Evolutionary conservation across 2,113 vertebrate genomes (phyloP).

Genomic region (Hylia prasina): DNA sequence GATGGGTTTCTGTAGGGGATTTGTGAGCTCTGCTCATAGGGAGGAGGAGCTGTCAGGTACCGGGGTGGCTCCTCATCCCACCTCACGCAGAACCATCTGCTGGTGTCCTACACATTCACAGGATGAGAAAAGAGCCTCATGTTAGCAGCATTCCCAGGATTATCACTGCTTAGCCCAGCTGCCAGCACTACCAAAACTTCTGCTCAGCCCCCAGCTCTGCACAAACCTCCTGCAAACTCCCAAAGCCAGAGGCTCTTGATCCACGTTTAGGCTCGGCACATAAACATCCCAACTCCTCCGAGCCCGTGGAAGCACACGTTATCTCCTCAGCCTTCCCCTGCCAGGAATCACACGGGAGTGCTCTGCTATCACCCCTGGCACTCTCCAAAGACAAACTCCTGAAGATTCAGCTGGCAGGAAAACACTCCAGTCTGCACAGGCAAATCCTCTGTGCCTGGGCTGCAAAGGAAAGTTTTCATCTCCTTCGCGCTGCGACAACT

Average conservation of each 20-base stretch:
- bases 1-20: neutral
- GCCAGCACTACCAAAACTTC: neutral
- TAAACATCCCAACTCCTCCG: neutral
- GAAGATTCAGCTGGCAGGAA: neutral
- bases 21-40: neutral
- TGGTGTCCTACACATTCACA: rapidly evolving
- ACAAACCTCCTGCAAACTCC: neutral
- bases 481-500: rapidly evolving
- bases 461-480: neutral
- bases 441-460: neutral
- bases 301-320: neutral
- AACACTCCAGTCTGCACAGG: neutral
- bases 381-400: neutral
- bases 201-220: neutral
- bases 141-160: neutral
- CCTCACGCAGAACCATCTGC: neutral
- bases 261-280: neutral
- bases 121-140: neutral
- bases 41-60: rapidly evolving
- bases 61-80: neutral
- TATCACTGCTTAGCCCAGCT: neutral
- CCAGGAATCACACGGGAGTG: neutral
- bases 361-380: neutral
- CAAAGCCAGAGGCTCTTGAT: neutral
- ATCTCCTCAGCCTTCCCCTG: neutral